A percentile compares a stretch with the other conserved stretches of the same genome.
phyloP scores from a whole-genome alignment of 2,113 vertebrate genomes.

The Podarcis cretensis region DNA sequence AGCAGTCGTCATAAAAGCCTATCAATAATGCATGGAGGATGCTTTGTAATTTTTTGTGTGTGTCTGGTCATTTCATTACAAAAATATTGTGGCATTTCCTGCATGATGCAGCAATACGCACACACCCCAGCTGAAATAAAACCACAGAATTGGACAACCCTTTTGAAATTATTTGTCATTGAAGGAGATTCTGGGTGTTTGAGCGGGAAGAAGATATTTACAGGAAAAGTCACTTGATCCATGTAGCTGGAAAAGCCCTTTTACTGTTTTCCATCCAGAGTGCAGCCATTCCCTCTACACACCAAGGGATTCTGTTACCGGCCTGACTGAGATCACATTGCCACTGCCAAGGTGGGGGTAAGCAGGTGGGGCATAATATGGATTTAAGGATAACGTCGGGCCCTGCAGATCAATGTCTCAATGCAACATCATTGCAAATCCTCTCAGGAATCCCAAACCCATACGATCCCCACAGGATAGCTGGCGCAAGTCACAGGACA shows the following conservation, averaged over 20 bases:
- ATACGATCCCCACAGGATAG: not conserved
- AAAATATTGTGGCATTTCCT: not conserved
- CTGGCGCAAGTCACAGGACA: not conserved
- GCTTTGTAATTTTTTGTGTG: not conserved
- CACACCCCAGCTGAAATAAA: not conserved
- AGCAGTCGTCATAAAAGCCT: not conserved
- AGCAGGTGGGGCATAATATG: not conserved
- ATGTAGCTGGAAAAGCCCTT: not conserved
- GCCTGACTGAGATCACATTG: not conserved
- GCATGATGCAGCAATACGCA: not conserved
- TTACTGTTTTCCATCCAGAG: not conserved
- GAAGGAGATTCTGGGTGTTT: conserved; percentile 4
- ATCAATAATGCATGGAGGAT: conserved; percentile 5
- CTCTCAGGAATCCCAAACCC: not conserved
- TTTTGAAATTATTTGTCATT: not conserved
- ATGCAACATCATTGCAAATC: not conserved
- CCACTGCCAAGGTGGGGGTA: not conserved
- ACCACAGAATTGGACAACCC: not conserved
- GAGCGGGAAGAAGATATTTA: conserved; percentile 9
- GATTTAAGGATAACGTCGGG: not conserved
- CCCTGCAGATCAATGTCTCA: not conserved
- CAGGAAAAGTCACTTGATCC: not conserved
- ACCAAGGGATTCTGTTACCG: not conserved
- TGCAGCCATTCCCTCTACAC: too few relatives aligned
- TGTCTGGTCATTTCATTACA: conserved; percentile 4